A percentile compares a stretch with the other conserved stretches of the same genome.
These are phyloP conservation scores for Rana temporaria DNA, from an alignment of 2,113 vertebrate species.

Conservation along the genomic window DNA sequence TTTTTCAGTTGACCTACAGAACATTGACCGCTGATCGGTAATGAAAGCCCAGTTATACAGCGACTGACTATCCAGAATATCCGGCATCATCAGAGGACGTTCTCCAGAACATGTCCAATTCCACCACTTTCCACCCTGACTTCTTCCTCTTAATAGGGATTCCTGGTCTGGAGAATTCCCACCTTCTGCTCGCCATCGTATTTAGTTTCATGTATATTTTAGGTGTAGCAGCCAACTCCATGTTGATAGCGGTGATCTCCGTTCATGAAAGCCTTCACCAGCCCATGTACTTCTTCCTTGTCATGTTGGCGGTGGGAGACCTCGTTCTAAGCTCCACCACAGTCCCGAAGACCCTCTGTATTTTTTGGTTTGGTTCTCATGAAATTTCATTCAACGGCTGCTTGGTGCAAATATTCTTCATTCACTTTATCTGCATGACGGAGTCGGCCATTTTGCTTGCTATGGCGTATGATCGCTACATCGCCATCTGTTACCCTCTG, in stretches of 20 bases:
- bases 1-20: too few relatives aligned
- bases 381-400: slow-evolving; percentile 59
- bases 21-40: too few relatives aligned
- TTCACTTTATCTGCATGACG: slow-evolving; percentile 65
- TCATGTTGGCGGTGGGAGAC: slow-evolving; percentile 9
- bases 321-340: slow-evolving; percentile 10
- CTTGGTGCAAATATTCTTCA: slow-evolving; percentile 63
- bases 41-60: too few relatives aligned
- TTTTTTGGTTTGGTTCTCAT: slow-evolving; percentile 56
- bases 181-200: background rate
- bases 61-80: too few relatives aligned
- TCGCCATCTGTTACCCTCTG: slow-evolving; percentile 47
- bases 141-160: slow-evolving; percentile 25
- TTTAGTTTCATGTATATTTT: slow-evolving; percentile 30
- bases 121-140: background rate
- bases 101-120: too few relatives aligned
- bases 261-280: background rate
- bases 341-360: slow-evolving; percentile 25
- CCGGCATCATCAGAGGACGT: too few relatives aligned
- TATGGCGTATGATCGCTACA: slow-evolving; percentile 67
- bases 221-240: slow-evolving; percentile 1
- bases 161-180: background rate
- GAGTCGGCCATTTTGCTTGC: slow-evolving; percentile 66
- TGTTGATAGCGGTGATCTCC: background rate
- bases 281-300: slow-evolving; percentile 45